Evolutionary conservation across 2,113 vertebrate genomes (phyloP).

Genomic region (Sarotherodon lohbergeri): DNA sequence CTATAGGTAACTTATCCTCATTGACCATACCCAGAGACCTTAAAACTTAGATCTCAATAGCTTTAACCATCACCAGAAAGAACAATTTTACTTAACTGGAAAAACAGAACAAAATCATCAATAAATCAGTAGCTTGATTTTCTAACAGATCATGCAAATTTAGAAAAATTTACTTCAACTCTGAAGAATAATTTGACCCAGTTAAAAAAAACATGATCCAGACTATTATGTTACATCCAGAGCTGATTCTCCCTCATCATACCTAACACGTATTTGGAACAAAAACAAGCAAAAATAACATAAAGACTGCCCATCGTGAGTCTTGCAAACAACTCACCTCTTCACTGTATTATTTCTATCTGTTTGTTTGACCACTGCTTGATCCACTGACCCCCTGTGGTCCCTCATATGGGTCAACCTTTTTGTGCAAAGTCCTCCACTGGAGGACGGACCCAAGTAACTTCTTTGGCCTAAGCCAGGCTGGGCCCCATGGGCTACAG

Average conservation of each 20-base stretch:
- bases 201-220: too few species aligned
- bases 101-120: neutral
- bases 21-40: neutral
- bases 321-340: neutral
- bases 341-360: neutral
- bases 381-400: neutral
- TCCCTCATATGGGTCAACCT: neutral
- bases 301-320: neutral
- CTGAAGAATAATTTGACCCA: too few species aligned
- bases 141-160: neutral
- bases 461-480: neutral
- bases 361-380: neutral
- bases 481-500: neutral
- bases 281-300: rapidly evolving
- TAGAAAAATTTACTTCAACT: neutral
- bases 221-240: too few species aligned
- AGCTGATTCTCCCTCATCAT: too few species aligned
- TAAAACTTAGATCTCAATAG: neutral
- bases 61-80: neutral
- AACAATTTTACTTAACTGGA: neutral
- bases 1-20: neutral
- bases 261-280: neutral
- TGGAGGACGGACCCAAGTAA: neutral
- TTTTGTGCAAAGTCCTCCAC: neutral
- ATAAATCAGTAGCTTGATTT: neutral